phyloP scores from a whole-genome alignment of 2,797 vertebrate genomes.

The Myotis daubentonii region DNA sequence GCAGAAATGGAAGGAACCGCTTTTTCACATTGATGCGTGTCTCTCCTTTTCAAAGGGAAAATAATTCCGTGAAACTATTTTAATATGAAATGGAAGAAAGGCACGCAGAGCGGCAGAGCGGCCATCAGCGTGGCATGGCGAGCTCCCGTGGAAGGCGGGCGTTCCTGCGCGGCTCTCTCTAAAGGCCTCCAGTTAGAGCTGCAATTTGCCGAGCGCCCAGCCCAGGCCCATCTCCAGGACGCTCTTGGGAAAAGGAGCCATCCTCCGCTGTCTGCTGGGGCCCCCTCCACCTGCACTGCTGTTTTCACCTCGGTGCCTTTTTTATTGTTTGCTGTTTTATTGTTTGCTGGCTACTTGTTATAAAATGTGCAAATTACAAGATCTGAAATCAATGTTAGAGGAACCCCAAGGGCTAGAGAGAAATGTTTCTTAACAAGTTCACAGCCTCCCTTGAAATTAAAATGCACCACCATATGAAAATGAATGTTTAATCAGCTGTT shows the following conservation, averaged over 20 bases:
- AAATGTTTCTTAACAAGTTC: background rate
- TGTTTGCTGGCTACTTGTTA: background rate
- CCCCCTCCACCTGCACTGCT: background rate
- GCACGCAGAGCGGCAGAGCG: background rate
- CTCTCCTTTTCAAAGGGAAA: background rate
- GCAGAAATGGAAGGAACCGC: background rate
- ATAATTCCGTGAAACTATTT: background rate
- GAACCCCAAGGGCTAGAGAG: background rate
- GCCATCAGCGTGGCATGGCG: background rate
- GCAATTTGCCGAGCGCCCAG: rapidly evolving
- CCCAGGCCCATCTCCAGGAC: background rate
- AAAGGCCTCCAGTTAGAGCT: background rate
- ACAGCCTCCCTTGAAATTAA: background rate
- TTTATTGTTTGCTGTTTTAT: background rate
- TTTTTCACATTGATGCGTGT: background rate
- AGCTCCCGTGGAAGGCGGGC: background rate
- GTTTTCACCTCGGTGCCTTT: too few species aligned
- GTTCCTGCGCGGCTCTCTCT: background rate
- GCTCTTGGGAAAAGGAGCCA: background rate
- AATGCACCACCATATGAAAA: background rate
- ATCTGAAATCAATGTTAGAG: background rate
- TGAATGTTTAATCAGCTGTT: background rate
- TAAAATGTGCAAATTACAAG: background rate
- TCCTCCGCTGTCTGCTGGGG: background rate
- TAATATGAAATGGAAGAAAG: background rate